Evolutionary conservation across 2,113 vertebrate species (phyloP).

Genomic region (western clawed frog (Xenopus tropicalis)): DNA sequence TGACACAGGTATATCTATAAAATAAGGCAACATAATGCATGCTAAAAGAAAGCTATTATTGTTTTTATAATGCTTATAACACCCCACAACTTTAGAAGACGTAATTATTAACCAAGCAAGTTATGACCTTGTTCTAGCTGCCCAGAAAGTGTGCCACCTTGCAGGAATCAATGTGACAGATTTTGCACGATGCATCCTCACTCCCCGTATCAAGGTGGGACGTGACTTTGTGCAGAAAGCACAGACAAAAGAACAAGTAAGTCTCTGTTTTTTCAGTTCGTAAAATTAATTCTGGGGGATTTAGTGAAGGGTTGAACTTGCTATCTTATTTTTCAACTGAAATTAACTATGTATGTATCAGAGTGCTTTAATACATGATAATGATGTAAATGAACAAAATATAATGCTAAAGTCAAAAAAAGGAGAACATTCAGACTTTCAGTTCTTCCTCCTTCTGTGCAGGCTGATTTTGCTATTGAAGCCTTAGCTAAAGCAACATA

Average conservation of each 20-base stretch:
- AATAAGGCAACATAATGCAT: background rate
- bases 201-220: conserved; percentile 92
- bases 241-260: conserved; percentile 96
- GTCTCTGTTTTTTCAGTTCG: background rate
- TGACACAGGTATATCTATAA: conserved; percentile 76
- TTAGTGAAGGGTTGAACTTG: too few relatives aligned
- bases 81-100: too few relatives aligned
- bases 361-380: too few relatives aligned
- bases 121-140: conserved; percentile 62
- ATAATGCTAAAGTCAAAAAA: too few relatives aligned
- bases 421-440: too few relatives aligned
- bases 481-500: conserved; percentile 93
- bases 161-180: conserved; percentile 91
- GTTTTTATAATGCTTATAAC: background rate
- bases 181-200: conserved; percentile 87
- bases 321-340: too few relatives aligned
- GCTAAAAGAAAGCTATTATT: background rate
- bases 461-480: conserved; percentile 90
- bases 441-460: background rate
- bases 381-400: too few relatives aligned
- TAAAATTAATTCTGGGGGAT: background rate
- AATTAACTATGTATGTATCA: too few relatives aligned
- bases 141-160: conserved; percentile 94
- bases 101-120: too few relatives aligned
- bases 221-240: conserved; percentile 94